Percentiles rank a stretch among this genome's conserved stretches.
Conservation (phyloP, 2,113 vertebrate genomes). For the Crotalus horridus region DNA sequence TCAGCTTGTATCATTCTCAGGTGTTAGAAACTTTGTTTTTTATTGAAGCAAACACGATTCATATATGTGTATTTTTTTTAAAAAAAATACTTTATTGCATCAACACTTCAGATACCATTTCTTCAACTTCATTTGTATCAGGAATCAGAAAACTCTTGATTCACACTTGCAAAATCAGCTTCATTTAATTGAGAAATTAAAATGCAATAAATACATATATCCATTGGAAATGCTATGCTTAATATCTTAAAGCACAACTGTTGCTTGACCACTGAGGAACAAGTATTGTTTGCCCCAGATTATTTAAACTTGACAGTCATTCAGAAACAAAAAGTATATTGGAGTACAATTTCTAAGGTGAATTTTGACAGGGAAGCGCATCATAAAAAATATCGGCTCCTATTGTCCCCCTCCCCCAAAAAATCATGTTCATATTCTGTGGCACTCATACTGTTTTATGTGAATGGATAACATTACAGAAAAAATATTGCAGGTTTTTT, state of each 20-base stretch:
- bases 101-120: background rate
- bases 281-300: background rate
- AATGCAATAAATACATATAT: background rate
- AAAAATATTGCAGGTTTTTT: background rate
- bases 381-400: background rate
- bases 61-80: background rate
- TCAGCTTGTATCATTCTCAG: background rate
- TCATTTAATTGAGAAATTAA: background rate
- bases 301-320: background rate
- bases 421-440: background rate
- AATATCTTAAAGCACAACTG: background rate
- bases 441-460: background rate
- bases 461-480: conserved; percentile 21
- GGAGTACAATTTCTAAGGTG: background rate
- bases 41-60: background rate
- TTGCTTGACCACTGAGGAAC: background rate
- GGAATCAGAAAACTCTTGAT: background rate
- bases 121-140: conserved; percentile 29
- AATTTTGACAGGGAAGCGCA: background rate
- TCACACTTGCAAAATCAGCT: rapidly evolving
- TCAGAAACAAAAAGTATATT: background rate
- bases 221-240: background rate
- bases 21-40: conserved; percentile 11
- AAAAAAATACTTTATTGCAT: background rate
- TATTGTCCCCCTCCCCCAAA: background rate